These are phyloP conservation scores for Empidonax traillii DNA, from an alignment of 2,113 vertebrate species.

Conservation along the genomic window DNA sequence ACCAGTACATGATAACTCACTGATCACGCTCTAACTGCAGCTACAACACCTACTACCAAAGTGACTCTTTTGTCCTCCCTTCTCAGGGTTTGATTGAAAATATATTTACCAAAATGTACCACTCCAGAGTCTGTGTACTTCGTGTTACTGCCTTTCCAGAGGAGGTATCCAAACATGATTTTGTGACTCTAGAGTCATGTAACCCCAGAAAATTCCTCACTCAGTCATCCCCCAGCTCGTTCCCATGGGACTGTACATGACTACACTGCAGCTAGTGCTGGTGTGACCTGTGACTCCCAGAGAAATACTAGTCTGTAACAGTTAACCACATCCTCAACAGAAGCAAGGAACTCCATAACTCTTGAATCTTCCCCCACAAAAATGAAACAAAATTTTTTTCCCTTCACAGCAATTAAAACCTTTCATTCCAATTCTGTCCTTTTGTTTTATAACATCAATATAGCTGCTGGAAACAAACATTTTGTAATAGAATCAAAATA, in stretches of 20 bases:
- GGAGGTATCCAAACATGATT: not conserved
- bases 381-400: not conserved
- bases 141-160: not conserved
- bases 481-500: not conserved
- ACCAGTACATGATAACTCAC: not conserved
- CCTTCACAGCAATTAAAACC: not conserved
- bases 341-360: not conserved
- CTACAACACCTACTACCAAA: not conserved
- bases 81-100: not conserved
- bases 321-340: not conserved
- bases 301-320: not conserved
- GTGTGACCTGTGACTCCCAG: not conserved
- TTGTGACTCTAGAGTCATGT: rapidly evolving
- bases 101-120: not conserved
- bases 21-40: no score
- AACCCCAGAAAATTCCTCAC: not conserved
- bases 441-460: not conserved
- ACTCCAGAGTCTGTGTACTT: not conserved
- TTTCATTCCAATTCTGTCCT: not conserved
- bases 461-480: not conserved
- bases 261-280: not conserved
- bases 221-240: not conserved
- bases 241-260: not conserved
- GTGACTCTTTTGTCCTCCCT: not conserved
- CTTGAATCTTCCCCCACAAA: not conserved